phyloP scores from a whole-genome alignment of 2,888 invertebrate genomes.

The Chrysina gloriosa region DNA sequence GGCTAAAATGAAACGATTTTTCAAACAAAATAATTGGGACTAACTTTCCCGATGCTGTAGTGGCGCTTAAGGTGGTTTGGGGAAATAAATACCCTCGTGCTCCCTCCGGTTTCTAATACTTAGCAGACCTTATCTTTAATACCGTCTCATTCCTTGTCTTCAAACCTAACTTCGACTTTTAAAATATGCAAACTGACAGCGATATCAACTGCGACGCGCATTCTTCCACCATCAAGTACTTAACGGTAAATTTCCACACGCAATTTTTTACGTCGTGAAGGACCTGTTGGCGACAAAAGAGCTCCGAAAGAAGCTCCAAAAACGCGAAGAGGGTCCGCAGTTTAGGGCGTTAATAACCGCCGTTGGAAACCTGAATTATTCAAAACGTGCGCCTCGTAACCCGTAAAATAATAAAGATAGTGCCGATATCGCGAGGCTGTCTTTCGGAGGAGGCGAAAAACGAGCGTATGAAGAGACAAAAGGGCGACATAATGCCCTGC shows the following conservation, averaged over 20 bases:
- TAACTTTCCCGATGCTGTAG: too few relatives aligned
- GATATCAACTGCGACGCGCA: not conserved
- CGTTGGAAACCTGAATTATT: conserved; percentile 33
- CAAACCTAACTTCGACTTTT: too few relatives aligned
- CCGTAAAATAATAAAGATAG: conserved; percentile 63
- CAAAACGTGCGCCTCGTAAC: conserved; percentile 27
- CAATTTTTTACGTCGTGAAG: conserved; percentile 9
- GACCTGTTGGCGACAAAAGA: conserved; percentile 22
- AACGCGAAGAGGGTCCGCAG: not conserved
- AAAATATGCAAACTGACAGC: conserved; percentile 18
- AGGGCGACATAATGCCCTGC: conserved; percentile 52
- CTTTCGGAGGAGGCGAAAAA: conserved; percentile 50
- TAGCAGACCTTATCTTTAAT: too few relatives aligned
- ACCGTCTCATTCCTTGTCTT: too few relatives aligned
- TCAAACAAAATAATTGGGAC: too few relatives aligned
- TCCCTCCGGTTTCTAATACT: too few relatives aligned
- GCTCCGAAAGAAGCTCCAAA: not conserved
- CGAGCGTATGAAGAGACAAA: conserved; percentile 53
- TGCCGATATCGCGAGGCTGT: conserved; percentile 48
- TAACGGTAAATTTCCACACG: conserved; percentile 21
- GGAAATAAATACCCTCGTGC: too few relatives aligned
- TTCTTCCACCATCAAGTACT: conserved; percentile 21
- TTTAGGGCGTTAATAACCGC: conserved; percentile 29
- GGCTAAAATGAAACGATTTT: too few relatives aligned
- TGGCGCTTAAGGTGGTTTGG: too few relatives aligned